Evolutionary conservation across 2,113 vertebrate genomes (phyloP).

Genomic region (Apistogramma diplotaenia): DNA sequence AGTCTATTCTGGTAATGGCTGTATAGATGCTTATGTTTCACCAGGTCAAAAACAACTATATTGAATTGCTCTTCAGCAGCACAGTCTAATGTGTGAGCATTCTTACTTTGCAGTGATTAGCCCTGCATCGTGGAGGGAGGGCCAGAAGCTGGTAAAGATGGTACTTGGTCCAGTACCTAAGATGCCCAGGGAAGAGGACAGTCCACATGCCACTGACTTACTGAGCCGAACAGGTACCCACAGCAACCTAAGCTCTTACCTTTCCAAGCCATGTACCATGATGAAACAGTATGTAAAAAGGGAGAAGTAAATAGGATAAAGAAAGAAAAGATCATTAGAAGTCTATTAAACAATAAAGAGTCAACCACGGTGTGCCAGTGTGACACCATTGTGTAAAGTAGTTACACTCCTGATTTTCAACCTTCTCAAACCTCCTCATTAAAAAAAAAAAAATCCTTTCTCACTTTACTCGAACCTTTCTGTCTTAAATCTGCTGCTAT

Average conservation of each 20-base stretch:
- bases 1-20: background rate
- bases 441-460: background rate
- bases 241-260: slow-evolving; percentile 53
- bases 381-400: background rate
- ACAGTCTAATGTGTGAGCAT: background rate
- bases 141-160: slow-evolving; percentile 91
- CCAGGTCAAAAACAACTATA: background rate
- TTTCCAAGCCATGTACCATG: background rate
- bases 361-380: background rate
- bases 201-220: slow-evolving; percentile 71
- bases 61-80: background rate
- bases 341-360: background rate
- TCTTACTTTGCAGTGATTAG: slow-evolving; percentile 73
- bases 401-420: background rate
- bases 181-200: slow-evolving; percentile 72
- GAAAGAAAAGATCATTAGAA: background rate
- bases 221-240: slow-evolving; percentile 72
- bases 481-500: background rate
- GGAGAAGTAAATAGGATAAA: background rate
- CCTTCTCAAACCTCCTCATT: background rate
- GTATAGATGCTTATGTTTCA: background rate
- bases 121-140: slow-evolving; percentile 91
- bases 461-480: background rate
- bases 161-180: slow-evolving; percentile 85
- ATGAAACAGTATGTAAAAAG: background rate